These are phyloP conservation scores for Hippocampus barbouri DNA, from an alignment of 2,113 vertebrate genomes.

Conservation along the genomic window DNA sequence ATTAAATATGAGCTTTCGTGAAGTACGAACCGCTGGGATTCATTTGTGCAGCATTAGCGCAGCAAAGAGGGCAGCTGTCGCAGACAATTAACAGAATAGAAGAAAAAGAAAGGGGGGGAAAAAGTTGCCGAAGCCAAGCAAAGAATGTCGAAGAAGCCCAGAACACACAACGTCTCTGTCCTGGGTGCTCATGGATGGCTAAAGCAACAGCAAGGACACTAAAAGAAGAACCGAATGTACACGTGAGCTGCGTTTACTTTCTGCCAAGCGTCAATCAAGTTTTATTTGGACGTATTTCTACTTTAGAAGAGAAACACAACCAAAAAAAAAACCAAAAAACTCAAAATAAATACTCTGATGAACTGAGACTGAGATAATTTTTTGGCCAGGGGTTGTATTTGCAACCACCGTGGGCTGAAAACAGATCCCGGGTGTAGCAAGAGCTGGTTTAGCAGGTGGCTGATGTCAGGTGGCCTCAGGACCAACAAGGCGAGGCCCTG, in stretches of 20 bases:
- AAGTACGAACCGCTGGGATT: slow-evolving; percentile 35
- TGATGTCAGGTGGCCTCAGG: slow-evolving; percentile 19
- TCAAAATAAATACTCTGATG: too few species aligned
- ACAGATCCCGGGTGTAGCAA: slow-evolving; percentile 9
- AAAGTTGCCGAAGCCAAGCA: not conserved
- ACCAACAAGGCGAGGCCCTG: slow-evolving; percentile 24
- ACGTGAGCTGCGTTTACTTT: too few species aligned
- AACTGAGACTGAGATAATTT: too few species aligned
- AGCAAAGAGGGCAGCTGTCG: not conserved
- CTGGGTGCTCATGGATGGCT: not conserved
- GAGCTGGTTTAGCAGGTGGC: slow-evolving; percentile 38
- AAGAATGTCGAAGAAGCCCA: not conserved
- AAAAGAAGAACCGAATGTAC: too few species aligned
- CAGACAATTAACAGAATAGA: not conserved
- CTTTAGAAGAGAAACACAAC: too few species aligned
- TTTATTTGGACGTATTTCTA: too few species aligned
- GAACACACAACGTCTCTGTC: not conserved
- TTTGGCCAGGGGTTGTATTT: not conserved
- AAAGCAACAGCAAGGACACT: not conserved
- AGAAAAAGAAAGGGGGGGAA: not conserved
- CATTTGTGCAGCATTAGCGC: not conserved
- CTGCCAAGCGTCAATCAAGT: too few species aligned
- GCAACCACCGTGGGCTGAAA: slow-evolving; percentile 5
- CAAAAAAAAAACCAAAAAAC: too few species aligned
- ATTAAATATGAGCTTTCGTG: slow-evolving; percentile 63